Evolutionary conservation across 2,797 vertebrate species (phyloP), one percentile per base, ranked within the genome.

Genomic region (Sebastes reedi): DNA sequence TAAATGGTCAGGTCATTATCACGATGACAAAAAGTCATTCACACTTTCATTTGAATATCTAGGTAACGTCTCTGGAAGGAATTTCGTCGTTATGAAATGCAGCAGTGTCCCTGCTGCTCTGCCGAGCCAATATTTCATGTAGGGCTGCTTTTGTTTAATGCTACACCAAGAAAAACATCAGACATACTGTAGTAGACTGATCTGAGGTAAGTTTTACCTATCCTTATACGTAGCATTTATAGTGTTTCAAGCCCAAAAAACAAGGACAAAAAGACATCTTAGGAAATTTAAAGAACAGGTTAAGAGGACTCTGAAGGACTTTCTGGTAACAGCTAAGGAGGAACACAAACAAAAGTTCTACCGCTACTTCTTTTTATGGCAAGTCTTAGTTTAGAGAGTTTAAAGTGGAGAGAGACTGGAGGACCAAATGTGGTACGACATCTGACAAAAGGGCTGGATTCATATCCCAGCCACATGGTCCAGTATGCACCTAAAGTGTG

Each of bases 1-100:
- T 67, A 70, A 67, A 84, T 29, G 13, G n/a, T 60, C n/a, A 39
- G 42, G 34, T 59, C 68, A 75, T 87, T 70, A 85, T 79, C n/a
- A 70, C 0, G 0, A 64, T 62, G 29, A 64, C 20, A 83, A 76
- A 67, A 81, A 64, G n/a, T 30, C 25, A 65, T 55, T 32, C 52
- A 50, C 36, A 62, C 39, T 4, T 61, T 58, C 24, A 73, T 79
- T 64, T 70, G 2, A 68, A 74, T 52, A 80, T 36, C 36, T 36
- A 36, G 36, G 36, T 36, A 36, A 77, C 73, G 62, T 72, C 34
- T 69, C 67, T 67, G 3, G 4, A 75, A 77, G 56, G 24, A 14
- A 60, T 39, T 72, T n/a, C 34, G 27, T 10, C 4, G 4, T 68
- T 72, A 50, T 2, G 3, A 70, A 52, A 60, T 13, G 1, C 1